Conservation (phyloP, 2,113 vertebrate genomes). For the Psittacula cyanocephala region DNA sequence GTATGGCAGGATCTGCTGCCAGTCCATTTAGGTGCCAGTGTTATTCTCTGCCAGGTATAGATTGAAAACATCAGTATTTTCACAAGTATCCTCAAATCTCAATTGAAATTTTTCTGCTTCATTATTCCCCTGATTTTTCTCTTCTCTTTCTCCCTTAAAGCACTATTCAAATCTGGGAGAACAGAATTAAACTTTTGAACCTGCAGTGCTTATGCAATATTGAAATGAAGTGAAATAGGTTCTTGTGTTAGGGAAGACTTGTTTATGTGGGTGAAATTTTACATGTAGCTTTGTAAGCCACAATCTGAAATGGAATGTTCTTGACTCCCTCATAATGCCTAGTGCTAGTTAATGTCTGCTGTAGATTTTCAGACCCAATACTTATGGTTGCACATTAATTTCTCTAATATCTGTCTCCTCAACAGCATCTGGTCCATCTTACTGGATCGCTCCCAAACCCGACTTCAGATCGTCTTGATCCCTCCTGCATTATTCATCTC, state of each 20-base stretch:
- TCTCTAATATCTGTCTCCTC: constrained; percentile 56
- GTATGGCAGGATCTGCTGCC: neutral
- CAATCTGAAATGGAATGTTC: neutral
- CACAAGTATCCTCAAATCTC: neutral
- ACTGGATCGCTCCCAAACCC: constrained; percentile 81
- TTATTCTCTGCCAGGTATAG: neutral
- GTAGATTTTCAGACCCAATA: neutral
- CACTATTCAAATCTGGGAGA: constrained; percentile 1
- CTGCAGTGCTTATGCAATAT: constrained; percentile 44
- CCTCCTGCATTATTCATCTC: constrained; percentile 82
- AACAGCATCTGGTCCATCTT: constrained; percentile 82
- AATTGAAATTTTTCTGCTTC: neutral
- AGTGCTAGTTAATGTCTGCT: neutral
- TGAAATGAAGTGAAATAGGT: constrained; percentile 19
- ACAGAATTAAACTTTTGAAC: constrained; percentile 59
- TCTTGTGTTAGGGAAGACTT: neutral
- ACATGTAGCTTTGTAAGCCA: constrained; percentile 1
- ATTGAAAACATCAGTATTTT: neutral
- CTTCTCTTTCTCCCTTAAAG: constrained; percentile 22
- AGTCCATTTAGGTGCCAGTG: neutral
- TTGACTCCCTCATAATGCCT: neutral
- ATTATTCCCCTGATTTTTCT: constrained; percentile 9
- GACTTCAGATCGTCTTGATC: constrained; percentile 81
- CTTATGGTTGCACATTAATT: constrained; percentile 18
- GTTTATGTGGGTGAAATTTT: constrained; percentile 34